Percentiles rank a stretch among this genome's conserved stretches.
Evolutionary conservation across 1,140 invertebrate species (phyloP).

Genomic region (Tetranychus urticae): DNA sequence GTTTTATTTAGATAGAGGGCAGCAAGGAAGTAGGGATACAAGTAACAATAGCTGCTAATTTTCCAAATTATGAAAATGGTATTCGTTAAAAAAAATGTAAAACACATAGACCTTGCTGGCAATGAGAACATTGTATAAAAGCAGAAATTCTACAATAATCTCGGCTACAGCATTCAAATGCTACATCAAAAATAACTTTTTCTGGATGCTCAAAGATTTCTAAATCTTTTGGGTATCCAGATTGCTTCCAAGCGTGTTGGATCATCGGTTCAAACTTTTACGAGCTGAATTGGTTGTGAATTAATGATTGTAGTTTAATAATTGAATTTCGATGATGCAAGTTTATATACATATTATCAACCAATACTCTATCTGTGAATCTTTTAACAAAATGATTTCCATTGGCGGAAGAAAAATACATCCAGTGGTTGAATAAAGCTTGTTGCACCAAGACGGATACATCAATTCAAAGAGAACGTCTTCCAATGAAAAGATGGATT

Average conservation of each 20-base stretch:
- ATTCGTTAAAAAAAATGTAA: background rate
- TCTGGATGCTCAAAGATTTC: background rate
- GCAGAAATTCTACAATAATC: background rate
- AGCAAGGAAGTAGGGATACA: too few relatives aligned
- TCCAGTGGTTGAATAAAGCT: background rate
- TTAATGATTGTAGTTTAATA: background rate
- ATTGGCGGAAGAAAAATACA: background rate
- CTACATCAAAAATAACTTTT: background rate
- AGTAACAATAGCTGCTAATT: too few relatives aligned
- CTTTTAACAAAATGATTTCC: background rate
- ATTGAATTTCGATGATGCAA: background rate
- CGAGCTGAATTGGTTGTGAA: background rate
- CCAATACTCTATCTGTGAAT: background rate
- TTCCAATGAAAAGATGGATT: background rate
- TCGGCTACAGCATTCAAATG: background rate
- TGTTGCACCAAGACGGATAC: background rate
- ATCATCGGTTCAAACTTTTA: background rate
- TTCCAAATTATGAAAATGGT: too few relatives aligned
- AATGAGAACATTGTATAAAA: slow-evolving; percentile 57
- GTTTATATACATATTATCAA: background rate
- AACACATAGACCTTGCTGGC: slow-evolving; percentile 21
- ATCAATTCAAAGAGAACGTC: background rate
- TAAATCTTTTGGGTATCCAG: background rate
- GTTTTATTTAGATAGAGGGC: too few relatives aligned
- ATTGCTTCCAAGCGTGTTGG: background rate